A percentile compares a stretch with the other conserved stretches of the same genome.
Conservation (phyloP, 2,113 vertebrate genomes). For the Mesitornis unicolor region DNA sequence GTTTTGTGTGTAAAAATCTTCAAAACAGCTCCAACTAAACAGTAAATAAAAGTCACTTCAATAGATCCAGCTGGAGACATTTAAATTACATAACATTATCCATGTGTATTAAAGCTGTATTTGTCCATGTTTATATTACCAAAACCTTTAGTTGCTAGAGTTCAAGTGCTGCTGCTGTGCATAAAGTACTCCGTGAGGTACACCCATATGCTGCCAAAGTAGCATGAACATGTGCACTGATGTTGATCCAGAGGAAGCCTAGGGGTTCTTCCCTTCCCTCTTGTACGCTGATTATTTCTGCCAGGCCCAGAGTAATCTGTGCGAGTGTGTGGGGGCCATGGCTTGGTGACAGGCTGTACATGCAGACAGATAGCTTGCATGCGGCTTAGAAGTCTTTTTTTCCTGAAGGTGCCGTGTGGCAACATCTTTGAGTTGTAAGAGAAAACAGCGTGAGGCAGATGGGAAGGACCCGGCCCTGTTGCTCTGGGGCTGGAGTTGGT, state of each 20-base stretch:
- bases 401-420: neutral
- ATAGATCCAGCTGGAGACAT: neutral
- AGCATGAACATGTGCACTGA: neutral
- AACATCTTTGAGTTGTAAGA: constrained; percentile 20
- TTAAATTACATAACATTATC: neutral
- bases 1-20: neutral
- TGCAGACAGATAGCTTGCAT: constrained; percentile 18
- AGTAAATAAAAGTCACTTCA: neutral
- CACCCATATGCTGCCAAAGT: neutral
- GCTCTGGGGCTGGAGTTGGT: neutral
- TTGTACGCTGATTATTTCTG: constrained; percentile 35
- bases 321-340: fast-evolving
- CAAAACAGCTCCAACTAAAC: neutral
- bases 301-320: constrained; percentile 23
- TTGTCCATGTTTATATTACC: fast-evolving
- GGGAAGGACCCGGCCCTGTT: neutral
- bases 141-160: neutral
- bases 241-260: constrained; percentile 34
- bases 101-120: neutral
- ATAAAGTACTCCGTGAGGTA: neutral
- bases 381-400: constrained; percentile 15
- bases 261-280: constrained; percentile 11
- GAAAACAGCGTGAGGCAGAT: neutral
- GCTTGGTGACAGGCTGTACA: constrained; percentile 47
- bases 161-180: neutral